These are phyloP conservation scores for Sympetrum striolatum DNA, from an alignment of 2,888 invertebrate genomes.

Conservation along the genomic window DNA sequence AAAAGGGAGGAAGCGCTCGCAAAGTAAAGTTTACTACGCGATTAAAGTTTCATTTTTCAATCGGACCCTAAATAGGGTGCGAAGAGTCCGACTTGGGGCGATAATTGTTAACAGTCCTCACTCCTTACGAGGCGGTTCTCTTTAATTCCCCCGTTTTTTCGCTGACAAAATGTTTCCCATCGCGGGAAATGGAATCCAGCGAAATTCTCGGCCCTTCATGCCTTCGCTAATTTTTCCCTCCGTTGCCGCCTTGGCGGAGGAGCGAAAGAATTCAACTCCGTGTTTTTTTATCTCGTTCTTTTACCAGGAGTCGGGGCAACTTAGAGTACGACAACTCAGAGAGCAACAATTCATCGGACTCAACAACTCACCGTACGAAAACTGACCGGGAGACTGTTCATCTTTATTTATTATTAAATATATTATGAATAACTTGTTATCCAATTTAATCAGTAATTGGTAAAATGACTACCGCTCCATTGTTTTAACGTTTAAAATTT, in stretches of 20 bases:
- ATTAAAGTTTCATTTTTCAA: constrained; percentile 40
- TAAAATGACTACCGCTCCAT: no score
- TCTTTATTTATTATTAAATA: no score
- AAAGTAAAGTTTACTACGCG: constrained; percentile 4
- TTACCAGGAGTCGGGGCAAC: no score
- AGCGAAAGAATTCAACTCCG: neutral
- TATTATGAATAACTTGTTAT: no score
- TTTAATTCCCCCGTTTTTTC: neutral
- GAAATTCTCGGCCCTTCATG: neutral
- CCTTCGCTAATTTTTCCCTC: neutral
- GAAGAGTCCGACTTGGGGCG: neutral
- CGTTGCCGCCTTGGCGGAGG: neutral
- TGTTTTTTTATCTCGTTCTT: neutral
- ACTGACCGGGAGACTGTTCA: no score
- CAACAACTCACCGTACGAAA: no score
- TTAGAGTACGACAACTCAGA: no score
- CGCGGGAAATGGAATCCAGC: neutral
- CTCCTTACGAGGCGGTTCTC: neutral
- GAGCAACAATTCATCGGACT: no score
- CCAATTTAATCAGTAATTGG: no score
- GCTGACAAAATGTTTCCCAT: no score
- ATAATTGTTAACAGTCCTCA: neutral
- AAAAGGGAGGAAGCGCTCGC: neutral
- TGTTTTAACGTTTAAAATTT: no score
- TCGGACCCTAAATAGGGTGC: neutral